Evolutionary conservation across 30 jellyfish, hydroid and myxozoan species (phyloP).

Genomic region (Haliclystus octoradiatus): DNA sequence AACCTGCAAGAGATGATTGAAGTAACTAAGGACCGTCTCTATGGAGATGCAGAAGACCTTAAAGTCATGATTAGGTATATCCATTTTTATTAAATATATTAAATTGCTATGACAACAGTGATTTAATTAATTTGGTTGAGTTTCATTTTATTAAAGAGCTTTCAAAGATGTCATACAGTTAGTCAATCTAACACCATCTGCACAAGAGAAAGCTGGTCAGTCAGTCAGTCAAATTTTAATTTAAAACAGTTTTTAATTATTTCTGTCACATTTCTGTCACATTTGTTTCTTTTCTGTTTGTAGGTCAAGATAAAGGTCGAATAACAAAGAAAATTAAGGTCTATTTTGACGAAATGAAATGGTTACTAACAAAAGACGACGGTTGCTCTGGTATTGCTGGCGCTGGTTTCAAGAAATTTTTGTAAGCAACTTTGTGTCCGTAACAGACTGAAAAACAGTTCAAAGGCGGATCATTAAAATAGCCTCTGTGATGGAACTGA

Average conservation of each 20-base stretch:
- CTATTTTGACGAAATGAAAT: conserved; percentile 79
- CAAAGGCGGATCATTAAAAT: too few species aligned
- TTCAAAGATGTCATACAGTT: conserved; percentile 52
- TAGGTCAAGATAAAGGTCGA: conserved; percentile 29
- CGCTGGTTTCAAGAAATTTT: conserved; percentile 58
- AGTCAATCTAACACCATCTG: conserved; percentile 63
- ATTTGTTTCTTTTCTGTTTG: too few species aligned
- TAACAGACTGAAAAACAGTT: too few species aligned
- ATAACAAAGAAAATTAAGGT: conserved; percentile 61
- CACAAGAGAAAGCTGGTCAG: too few species aligned
- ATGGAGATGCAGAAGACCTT: conserved; percentile 81
- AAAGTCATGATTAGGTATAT: conserved; percentile 67
- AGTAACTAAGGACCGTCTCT: conserved; percentile 71
- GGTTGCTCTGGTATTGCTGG: conserved; percentile 95
- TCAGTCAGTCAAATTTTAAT: too few species aligned
- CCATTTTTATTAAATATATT: too few species aligned
- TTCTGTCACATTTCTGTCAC: too few species aligned
- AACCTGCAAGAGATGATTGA: conserved; percentile 86
- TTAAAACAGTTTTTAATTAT: too few species aligned
- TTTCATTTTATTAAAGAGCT: too few species aligned
- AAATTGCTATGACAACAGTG: too few species aligned
- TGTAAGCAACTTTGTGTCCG: conserved; percentile 13
- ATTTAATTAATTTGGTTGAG: too few species aligned
- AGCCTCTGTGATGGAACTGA: too few species aligned
- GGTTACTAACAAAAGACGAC: conserved; percentile 88